Percentiles rank a stretch among this genome's conserved stretches.
These are phyloP conservation scores for Caenorhabditis remanei DNA, from an alignment of 1,140 invertebrate genomes.

Conservation along the genomic window DNA sequence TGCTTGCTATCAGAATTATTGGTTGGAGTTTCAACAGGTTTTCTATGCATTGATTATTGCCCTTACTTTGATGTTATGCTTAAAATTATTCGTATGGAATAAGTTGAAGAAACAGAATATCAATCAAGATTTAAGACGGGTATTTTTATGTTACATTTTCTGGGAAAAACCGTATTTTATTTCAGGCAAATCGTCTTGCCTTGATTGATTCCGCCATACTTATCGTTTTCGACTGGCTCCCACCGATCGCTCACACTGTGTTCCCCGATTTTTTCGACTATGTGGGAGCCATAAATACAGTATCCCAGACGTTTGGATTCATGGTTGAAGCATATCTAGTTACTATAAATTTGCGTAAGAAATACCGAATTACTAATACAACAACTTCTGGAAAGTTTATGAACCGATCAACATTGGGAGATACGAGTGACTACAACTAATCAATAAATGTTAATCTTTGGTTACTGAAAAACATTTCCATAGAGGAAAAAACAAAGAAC, in stretches of 20 bases:
- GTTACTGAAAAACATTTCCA: no score
- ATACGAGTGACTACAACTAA: not conserved
- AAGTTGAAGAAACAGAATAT: not conserved
- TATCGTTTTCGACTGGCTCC: no score
- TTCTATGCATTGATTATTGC: not conserved
- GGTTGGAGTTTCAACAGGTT: not conserved
- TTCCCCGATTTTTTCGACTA: not conserved
- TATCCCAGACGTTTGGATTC: not conserved
- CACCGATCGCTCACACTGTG: no score
- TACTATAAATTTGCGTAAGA: not conserved
- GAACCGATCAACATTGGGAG: not conserved
- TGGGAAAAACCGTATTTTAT: no score
- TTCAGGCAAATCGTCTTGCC: no score
- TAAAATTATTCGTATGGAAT: conserved; percentile 1
- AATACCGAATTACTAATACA: not conserved
- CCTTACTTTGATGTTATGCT: not conserved
- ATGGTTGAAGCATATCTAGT: not conserved
- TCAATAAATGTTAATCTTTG: no score
- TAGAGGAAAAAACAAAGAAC: no score
- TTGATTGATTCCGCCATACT: no score
- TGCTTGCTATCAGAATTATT: not conserved
- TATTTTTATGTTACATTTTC: not conserved
- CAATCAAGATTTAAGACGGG: not conserved
- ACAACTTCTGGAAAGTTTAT: not conserved
- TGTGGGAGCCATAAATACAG: not conserved